These are phyloP conservation scores for Lasioglossum figueresi DNA, from an alignment of 2,888 invertebrate species.

Conservation along the genomic window DNA sequence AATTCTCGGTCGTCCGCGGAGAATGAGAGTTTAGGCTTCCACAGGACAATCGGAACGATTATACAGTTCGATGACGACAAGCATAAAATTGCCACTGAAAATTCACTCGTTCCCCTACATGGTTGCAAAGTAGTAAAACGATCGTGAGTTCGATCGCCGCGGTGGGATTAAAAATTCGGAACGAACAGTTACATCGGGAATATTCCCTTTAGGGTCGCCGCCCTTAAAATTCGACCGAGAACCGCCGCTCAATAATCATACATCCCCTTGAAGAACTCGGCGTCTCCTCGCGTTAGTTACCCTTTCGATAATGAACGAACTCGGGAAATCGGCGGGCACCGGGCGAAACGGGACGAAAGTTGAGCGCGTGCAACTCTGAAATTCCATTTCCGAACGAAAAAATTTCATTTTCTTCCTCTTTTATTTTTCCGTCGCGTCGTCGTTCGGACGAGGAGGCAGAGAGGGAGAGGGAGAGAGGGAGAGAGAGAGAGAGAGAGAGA, in stretches of 20 bases:
- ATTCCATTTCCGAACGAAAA: slow-evolving; percentile 28
- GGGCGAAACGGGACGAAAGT: slow-evolving; percentile 17
- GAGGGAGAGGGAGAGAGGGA: background rate
- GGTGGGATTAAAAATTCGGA: slow-evolving; percentile 28
- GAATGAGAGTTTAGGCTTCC: background rate
- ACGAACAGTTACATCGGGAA: slow-evolving; percentile 33
- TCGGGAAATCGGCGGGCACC: slow-evolving; percentile 41
- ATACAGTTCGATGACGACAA: background rate
- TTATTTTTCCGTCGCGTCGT: background rate
- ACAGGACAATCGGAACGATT: background rate
- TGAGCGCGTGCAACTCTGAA: slow-evolving; percentile 15
- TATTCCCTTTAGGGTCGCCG: slow-evolving; percentile 73
- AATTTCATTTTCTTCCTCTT: slow-evolving; percentile 28
- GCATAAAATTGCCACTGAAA: background rate
- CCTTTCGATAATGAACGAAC: slow-evolving; percentile 59
- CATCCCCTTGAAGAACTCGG: slow-evolving; percentile 78
- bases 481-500: background rate
- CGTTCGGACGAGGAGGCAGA: background rate
- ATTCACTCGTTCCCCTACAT: background rate
- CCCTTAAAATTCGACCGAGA: slow-evolving; percentile 73
- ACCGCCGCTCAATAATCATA: slow-evolving; percentile 75
- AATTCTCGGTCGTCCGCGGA: background rate
- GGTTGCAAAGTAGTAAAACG: background rate
- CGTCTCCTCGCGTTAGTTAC: slow-evolving; percentile 40
- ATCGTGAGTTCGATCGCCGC: background rate